These are phyloP conservation scores for Macroramphosus scolopax DNA, from an alignment of 2,797 vertebrate genomes.

Conservation along the genomic window DNA sequence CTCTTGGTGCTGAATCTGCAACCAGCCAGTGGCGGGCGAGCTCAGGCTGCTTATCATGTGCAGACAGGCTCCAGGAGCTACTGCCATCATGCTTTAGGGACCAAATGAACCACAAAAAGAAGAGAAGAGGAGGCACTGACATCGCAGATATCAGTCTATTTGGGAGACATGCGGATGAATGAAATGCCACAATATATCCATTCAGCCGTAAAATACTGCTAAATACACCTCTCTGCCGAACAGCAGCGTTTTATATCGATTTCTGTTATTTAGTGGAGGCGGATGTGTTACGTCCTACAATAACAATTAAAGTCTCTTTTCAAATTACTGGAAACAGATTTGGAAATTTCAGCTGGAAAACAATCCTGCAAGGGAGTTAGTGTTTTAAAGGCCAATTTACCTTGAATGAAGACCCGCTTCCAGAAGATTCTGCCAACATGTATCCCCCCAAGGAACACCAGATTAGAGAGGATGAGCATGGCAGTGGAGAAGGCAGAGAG, in stretches of 20 bases:
- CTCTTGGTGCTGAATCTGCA: conserved; percentile 14
- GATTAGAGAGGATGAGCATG: conserved; percentile 95
- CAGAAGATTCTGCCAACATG: conserved; percentile 91
- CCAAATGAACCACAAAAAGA: conserved; percentile 61
- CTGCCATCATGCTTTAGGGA: conserved; percentile 62
- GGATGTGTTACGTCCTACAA: conserved; percentile 2
- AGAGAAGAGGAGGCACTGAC: conserved; percentile 41
- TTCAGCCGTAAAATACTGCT: conserved; percentile 5
- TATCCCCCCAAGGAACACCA: conserved; percentile 93
- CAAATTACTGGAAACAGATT: conserved; percentile 9
- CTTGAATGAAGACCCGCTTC: conserved; percentile 90
- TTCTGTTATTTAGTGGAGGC: not conserved
- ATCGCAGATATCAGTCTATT: conserved; percentile 43
- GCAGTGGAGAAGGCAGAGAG: conserved; percentile 88
- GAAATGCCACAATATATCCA: conserved; percentile 10
- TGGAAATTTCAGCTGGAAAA: conserved; percentile 17
- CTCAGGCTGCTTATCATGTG: conserved; percentile 50
- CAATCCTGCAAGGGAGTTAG: conserved; percentile 21
- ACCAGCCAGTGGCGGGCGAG: conserved; percentile 7
- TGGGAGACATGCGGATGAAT: conserved; percentile 23
- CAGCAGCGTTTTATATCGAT: conserved; percentile 5
- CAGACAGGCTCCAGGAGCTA: conserved; percentile 41
- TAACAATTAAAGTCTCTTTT: conserved; percentile 6
- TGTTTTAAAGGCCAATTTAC: conserved; percentile 61
- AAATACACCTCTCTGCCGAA: conserved; percentile 16